phyloP scores from a whole-genome alignment of 2,888 invertebrate genomes.

The Drosophila mulleri region DNA sequence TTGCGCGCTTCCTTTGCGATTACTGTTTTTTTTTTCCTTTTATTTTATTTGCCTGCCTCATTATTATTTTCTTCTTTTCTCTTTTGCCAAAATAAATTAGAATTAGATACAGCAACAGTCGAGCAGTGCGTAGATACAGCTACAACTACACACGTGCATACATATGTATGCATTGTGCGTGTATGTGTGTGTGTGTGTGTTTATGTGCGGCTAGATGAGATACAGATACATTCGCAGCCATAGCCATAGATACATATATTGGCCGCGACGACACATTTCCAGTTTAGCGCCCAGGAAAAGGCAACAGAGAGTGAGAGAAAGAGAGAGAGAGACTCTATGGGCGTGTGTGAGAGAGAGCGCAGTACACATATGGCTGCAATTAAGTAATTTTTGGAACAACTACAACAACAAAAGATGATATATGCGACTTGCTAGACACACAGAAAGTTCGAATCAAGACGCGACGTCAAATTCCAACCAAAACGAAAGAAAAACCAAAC shows the following conservation, averaged over 20 bases:
- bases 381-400: conserved; percentile 74
- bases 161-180: not conserved
- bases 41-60: conserved; percentile 53
- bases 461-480: conserved; percentile 27
- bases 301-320: conserved; percentile 10
- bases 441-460: conserved; percentile 32
- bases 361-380: conserved; percentile 76
- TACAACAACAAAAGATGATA: conserved; percentile 56
- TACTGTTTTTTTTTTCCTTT: conserved; percentile 10
- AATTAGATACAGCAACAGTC: conserved; percentile 66
- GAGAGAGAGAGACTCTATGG: not conserved
- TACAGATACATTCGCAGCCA: conserved; percentile 20
- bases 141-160: conserved; percentile 20
- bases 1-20: conserved; percentile 42
- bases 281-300: conserved; percentile 56
- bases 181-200: not conserved
- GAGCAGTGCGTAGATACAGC: conserved; percentile 67
- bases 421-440: conserved; percentile 57
- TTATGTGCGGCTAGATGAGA: conserved; percentile 8
- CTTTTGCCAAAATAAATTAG: conserved; percentile 76
- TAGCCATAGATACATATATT: conserved; percentile 19
- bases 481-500: conserved; percentile 7
- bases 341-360: not conserved
- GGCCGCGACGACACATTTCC: conserved; percentile 67
- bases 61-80: conserved; percentile 48